Evolutionary conservation across 2,888 invertebrate genomes (phyloP).

Genomic region (Tortricodes alternella): DNA sequence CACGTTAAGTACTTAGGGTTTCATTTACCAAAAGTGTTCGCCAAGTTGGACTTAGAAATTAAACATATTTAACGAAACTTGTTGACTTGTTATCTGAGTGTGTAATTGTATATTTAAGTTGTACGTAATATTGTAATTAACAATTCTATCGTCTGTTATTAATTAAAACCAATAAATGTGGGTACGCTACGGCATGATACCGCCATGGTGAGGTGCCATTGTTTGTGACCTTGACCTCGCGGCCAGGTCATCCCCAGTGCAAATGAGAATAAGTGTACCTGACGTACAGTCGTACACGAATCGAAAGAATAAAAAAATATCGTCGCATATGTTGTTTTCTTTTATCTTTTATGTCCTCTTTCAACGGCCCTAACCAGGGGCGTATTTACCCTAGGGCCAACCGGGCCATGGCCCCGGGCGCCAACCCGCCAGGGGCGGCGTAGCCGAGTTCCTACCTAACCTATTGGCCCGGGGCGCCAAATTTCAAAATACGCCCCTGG

Average conservation of each 20-base stretch:
- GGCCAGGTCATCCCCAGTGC: slow-evolving; percentile 50
- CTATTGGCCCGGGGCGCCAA: no score
- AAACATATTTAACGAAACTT: slow-evolving; percentile 34
- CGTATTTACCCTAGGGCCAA: no score
- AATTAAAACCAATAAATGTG: slow-evolving; percentile 27
- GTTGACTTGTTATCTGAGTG: slow-evolving; percentile 52
- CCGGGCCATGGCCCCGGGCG: no score
- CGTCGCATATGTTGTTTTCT: slow-evolving; percentile 35
- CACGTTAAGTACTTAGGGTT: no score
- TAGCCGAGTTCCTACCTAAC: no score
- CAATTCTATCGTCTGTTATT: slow-evolving; percentile 68
- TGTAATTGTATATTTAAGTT: slow-evolving; percentile 44
- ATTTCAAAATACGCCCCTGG: no score
- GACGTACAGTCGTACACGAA: slow-evolving; percentile 53
- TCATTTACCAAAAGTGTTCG: not conserved
- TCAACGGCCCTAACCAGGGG: no score
- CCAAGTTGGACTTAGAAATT: slow-evolving; percentile 23
- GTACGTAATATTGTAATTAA: slow-evolving; percentile 55
- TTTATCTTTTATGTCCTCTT: no score
- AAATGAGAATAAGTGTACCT: slow-evolving; percentile 58
- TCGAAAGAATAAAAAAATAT: slow-evolving; percentile 57
- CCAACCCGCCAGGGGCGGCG: no score
- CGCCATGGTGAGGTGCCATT: slow-evolving; percentile 47
- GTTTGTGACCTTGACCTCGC: no score
- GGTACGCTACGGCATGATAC: slow-evolving; percentile 35